A percentile compares a stretch with the other conserved stretches of the same genome.
Evolutionary conservation across 2,797 vertebrate species (phyloP).

Genomic region (Anomalospiza imberbis): DNA sequence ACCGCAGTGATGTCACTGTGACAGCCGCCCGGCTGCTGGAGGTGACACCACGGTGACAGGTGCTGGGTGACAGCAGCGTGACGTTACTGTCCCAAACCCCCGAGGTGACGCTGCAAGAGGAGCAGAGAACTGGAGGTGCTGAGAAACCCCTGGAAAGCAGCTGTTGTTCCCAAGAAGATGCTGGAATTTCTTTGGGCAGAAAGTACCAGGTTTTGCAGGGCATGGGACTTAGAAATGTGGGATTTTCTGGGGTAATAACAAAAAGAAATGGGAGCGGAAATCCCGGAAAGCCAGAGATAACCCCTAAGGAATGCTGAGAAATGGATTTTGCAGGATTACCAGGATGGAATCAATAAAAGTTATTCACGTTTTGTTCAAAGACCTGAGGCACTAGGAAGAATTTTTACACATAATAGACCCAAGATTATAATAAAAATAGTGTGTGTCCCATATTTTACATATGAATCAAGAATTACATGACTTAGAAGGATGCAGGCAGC

Average conservation of each 20-base stretch:
- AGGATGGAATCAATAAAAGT: background rate
- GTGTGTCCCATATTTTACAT: background rate
- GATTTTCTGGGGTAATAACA: background rate
- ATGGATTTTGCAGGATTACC: background rate
- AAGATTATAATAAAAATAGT: background rate
- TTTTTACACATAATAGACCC: background rate
- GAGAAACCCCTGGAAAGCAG: no score
- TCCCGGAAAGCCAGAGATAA: background rate
- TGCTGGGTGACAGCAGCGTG: no score
- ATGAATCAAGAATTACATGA: background rate
- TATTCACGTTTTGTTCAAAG: background rate
- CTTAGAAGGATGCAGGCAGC: background rate
- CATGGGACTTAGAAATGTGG: background rate
- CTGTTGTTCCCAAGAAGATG: no score
- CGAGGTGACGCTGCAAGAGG: background rate
- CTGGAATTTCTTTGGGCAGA: rapidly evolving
- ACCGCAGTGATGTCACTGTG: background rate
- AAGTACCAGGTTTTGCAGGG: background rate
- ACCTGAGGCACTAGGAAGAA: background rate
- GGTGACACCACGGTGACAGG: no score
- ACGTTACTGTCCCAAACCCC: rapidly evolving
- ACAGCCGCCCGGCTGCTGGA: no score
- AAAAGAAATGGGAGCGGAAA: background rate
- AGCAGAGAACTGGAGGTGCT: no score
- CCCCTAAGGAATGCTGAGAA: rapidly evolving